phyloP scores from a whole-genome alignment of 2,113 vertebrate genomes.

The Hypanus sabinus region DNA sequence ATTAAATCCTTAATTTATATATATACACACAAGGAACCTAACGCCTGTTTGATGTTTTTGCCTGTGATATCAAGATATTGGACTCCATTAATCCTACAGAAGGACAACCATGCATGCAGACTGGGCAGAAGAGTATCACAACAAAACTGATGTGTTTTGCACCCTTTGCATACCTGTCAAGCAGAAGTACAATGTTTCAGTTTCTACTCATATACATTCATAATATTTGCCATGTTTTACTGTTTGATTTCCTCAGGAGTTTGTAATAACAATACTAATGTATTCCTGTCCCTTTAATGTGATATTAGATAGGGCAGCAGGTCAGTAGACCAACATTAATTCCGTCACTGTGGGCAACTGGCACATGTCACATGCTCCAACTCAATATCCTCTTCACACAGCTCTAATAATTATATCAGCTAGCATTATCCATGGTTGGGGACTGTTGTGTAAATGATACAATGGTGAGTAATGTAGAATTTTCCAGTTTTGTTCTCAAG shows the following conservation, averaged over 20 bases:
- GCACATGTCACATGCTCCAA: not conserved
- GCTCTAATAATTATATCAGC: not conserved
- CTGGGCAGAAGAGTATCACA: not conserved
- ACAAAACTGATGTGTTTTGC: not conserved
- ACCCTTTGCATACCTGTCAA: not conserved
- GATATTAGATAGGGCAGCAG: not conserved
- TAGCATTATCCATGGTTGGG: not conserved
- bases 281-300: not conserved
- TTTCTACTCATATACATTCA: not conserved
- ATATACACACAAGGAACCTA: not conserved
- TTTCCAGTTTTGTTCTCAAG: not conserved
- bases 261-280: not conserved
- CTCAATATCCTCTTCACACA: not conserved
- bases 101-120: not conserved
- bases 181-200: too few species aligned
- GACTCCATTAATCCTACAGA: not conserved
- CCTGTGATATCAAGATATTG: not conserved
- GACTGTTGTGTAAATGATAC: not conserved
- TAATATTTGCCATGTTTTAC: not conserved
- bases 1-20: not conserved
- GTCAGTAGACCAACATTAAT: slow-evolving; percentile 29
- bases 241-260: not conserved
- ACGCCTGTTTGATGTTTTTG: not conserved
- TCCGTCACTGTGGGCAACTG: not conserved
- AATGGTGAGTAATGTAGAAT: not conserved